Conservation (phyloP, 53 echinoderm and acorn worm genomes). For the Stichopus horrens region DNA sequence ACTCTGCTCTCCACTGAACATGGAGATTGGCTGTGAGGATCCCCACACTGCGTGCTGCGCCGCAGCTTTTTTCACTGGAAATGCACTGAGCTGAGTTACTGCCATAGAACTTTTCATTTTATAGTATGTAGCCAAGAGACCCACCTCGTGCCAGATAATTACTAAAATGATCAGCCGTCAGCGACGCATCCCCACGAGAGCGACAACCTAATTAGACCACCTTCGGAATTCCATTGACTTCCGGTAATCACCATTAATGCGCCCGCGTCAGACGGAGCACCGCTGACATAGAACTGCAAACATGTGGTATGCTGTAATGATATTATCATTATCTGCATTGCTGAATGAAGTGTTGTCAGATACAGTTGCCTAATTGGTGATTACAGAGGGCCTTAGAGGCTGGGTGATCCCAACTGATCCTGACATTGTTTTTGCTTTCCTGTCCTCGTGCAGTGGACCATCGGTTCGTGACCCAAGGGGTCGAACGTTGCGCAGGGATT, state of each 20-base stretch:
- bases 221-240: not conserved
- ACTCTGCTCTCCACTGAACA: no score
- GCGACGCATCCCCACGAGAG: not conserved
- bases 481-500: no score
- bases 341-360: slow-evolving; percentile 22
- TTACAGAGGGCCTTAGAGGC: slow-evolving; percentile 15
- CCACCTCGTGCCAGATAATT: not conserved
- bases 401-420: not conserved
- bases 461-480: no score
- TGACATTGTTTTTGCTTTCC: no score
- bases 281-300: no score
- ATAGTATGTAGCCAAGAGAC: no score
- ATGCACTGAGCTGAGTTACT: no score
- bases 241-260: not conserved
- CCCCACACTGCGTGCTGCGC: no score
- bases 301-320: slow-evolving; percentile 40
- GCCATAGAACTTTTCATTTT: no score
- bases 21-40: no score
- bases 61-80: no score
- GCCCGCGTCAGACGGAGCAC: not conserved
- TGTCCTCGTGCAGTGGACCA: no score
- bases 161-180: not conserved
- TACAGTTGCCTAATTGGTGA: slow-evolving; percentile 19
- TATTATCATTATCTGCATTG: slow-evolving; percentile 35
- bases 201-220: not conserved